Conservation (phyloP, 2,797 vertebrate species). For the Alauda arvensis region DNA sequence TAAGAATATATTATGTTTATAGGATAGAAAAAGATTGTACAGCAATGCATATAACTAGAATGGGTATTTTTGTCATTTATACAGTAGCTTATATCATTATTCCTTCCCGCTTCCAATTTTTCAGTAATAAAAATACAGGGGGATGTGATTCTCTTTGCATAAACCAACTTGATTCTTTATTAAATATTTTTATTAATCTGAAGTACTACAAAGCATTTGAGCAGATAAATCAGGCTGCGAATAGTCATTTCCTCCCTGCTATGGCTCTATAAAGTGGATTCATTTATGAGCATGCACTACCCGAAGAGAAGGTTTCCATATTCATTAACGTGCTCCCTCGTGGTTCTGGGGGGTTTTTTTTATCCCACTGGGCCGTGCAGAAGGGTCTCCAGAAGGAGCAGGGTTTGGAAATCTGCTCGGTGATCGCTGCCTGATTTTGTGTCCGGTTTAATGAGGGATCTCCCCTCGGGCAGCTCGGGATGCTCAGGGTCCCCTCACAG, state of each 20-base stretch:
- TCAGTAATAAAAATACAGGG: slow-evolving; percentile 70
- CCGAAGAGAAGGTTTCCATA: neutral
- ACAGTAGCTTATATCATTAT: slow-evolving; percentile 61
- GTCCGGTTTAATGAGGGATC: neutral
- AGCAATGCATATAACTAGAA: slow-evolving; percentile 27
- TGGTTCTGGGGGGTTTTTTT: neutral
- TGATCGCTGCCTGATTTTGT: neutral
- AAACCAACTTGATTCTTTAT: slow-evolving; percentile 70
- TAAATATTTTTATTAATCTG: slow-evolving; percentile 73
- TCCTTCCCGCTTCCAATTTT: slow-evolving; percentile 63
- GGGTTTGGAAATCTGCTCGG: neutral
- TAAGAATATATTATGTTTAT: slow-evolving; percentile 66
- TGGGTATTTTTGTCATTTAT: slow-evolving; percentile 66
- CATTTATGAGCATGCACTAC: neutral
- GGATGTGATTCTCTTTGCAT: slow-evolving; percentile 67
- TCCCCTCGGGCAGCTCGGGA: rapidly evolving
- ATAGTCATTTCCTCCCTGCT: slow-evolving; percentile 27
- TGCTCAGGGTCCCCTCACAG: too few species aligned
- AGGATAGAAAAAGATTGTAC: slow-evolving; percentile 35
- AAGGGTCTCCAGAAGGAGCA: neutral
- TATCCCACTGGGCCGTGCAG: rapidly evolving
- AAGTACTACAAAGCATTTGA: slow-evolving; percentile 51
- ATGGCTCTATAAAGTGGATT: slow-evolving; percentile 40
- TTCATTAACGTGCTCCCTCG: neutral
- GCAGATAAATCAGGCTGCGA: slow-evolving; percentile 45